Evolutionary conservation across 2,797 vertebrate genomes (phyloP).

Genomic region (Bovichtus diacanthus): DNA sequence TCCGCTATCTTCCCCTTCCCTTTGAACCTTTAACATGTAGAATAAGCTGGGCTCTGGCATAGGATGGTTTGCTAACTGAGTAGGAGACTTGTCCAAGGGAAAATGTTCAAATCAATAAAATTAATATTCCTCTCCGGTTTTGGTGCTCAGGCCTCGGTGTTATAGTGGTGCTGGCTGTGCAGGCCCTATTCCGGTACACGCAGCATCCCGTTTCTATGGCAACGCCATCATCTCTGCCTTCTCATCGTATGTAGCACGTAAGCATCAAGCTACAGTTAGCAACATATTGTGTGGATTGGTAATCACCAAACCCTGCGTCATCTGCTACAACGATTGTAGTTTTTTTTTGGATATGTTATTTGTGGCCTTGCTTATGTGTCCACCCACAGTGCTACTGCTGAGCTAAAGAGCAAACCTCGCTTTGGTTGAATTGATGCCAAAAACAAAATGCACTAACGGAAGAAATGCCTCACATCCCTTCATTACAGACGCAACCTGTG

Average conservation of each 20-base stretch:
- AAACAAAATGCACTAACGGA: background rate
- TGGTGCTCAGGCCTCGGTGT: slow-evolving; percentile 4
- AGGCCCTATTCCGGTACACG: slow-evolving; percentile 50
- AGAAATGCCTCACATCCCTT: slow-evolving; percentile 11
- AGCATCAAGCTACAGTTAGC: slow-evolving; percentile 21
- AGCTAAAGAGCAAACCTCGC: background rate
- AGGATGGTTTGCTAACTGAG: background rate
- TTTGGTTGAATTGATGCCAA: slow-evolving; percentile 10
- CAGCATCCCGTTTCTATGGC: slow-evolving; percentile 85
- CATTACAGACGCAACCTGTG: background rate
- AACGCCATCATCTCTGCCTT: slow-evolving; percentile 72
- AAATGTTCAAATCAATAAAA: slow-evolving; percentile 5
- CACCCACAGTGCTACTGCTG: background rate
- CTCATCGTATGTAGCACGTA: slow-evolving; percentile 33
- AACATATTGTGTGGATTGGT: background rate
- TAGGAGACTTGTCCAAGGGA: background rate
- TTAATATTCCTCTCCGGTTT: slow-evolving; percentile 2
- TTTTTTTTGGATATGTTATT: background rate
- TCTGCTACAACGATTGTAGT: background rate
- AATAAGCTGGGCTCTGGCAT: background rate
- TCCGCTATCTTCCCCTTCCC: background rate
- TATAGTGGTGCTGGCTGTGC: background rate
- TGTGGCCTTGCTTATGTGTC: slow-evolving; percentile 13
- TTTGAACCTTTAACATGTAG: background rate
- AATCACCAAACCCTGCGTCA: background rate